A percentile compares a stretch with the other conserved stretches of the same genome.
Evolutionary conservation across 2,113 vertebrate genomes (phyloP).

Genomic region (Oostethus manadensis): DNA sequence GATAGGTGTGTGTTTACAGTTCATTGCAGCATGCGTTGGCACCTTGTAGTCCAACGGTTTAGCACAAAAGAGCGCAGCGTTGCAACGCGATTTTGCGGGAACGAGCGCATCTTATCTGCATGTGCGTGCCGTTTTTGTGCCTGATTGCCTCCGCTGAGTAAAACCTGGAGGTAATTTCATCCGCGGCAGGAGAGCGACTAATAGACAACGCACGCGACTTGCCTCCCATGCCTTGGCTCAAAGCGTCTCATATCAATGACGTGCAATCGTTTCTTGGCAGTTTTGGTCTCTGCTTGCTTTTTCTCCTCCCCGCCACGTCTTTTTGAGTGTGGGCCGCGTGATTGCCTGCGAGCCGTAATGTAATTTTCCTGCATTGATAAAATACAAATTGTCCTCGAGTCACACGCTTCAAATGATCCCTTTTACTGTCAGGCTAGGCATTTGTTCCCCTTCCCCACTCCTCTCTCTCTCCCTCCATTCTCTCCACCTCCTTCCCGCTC

Average conservation of each 20-base stretch:
- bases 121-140: constrained; percentile 85
- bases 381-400: constrained; percentile 99
- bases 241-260: constrained; percentile 70
- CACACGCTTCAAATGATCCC: constrained; percentile 99
- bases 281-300: constrained; percentile 63
- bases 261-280: constrained; percentile 92
- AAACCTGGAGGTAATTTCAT: constrained; percentile 97
- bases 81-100: constrained; percentile 40
- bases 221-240: constrained; percentile 57
- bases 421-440: constrained; percentile 85
- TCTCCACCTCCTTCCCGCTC: constrained; percentile 10
- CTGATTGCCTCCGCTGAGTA: constrained; percentile 98
- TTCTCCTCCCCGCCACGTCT: constrained; percentile 1
- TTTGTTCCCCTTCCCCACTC: constrained; percentile 28
- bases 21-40: not conserved
- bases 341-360: constrained; percentile 98
- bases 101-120: constrained; percentile 73
- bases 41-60: constrained; percentile 34
- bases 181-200: constrained; percentile 90
- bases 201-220: constrained; percentile 65
- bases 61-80: constrained; percentile 26
- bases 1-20: constrained; percentile 6
- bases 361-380: constrained; percentile 99
- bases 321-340: constrained; percentile 94
- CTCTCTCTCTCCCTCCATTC: constrained; percentile 3